Evolutionary conservation across 2,113 vertebrate species (phyloP).

Genomic region (Anas platyrhynchos): DNA sequence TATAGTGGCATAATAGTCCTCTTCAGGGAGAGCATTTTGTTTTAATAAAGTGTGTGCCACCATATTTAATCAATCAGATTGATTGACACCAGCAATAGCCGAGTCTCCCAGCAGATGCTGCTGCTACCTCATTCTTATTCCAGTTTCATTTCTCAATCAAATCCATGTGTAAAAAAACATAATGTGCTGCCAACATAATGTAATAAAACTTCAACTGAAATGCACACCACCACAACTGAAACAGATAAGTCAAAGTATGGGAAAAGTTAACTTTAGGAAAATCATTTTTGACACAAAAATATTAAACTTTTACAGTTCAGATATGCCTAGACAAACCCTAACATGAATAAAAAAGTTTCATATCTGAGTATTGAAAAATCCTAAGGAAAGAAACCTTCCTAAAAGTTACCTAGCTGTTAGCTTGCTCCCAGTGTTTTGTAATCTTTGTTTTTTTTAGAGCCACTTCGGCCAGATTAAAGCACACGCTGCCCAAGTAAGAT

Average conservation of each 20-base stretch:
- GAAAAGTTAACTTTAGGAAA: slow-evolving; percentile 80
- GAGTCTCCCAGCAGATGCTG: slow-evolving; percentile 76
- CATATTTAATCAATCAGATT: slow-evolving; percentile 85
- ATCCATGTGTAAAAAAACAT: slow-evolving; percentile 81
- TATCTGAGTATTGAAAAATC: background rate
- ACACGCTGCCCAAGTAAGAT: background rate
- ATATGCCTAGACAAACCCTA: slow-evolving; percentile 52
- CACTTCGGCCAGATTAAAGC: slow-evolving; percentile 23
- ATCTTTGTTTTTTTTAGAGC: background rate
- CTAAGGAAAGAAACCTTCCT: slow-evolving; percentile 18
- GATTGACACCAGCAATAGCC: slow-evolving; percentile 80
- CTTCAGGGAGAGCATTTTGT: slow-evolving; percentile 76
- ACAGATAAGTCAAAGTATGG: slow-evolving; percentile 75
- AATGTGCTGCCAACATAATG: slow-evolving; percentile 79
- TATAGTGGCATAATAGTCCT: slow-evolving; percentile 61
- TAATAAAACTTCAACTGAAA: slow-evolving; percentile 82
- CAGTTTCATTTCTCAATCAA: slow-evolving; percentile 84
- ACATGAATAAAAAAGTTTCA: slow-evolving; percentile 52
- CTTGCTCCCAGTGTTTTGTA: slow-evolving; percentile 12
- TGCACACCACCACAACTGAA: slow-evolving; percentile 75
- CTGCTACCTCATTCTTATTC: slow-evolving; percentile 81
- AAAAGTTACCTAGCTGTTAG: slow-evolving; percentile 7
- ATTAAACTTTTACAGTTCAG: slow-evolving; percentile 75
- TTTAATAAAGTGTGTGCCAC: slow-evolving; percentile 78
- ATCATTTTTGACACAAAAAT: slow-evolving; percentile 76